Evolutionary conservation across 2,888 invertebrate species (phyloP).

Genomic region (Nemotelus nigrinus): DNA sequence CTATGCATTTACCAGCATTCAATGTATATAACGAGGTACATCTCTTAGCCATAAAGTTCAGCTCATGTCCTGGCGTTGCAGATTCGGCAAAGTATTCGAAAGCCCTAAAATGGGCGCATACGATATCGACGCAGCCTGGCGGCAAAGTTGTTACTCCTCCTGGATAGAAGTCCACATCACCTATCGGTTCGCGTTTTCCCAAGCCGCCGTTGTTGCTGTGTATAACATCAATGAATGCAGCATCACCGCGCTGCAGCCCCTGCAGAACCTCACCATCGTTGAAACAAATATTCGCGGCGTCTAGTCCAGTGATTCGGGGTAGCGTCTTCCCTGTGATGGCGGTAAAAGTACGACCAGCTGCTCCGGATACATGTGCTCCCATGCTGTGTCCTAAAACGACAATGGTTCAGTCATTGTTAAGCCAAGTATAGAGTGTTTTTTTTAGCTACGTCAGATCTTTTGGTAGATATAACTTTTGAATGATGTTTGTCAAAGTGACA

Average conservation of each 20-base stretch:
- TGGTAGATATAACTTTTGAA: too few relatives aligned
- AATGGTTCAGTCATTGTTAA: not conserved
- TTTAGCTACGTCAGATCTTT: too few relatives aligned
- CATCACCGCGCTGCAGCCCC: conserved; percentile 59
- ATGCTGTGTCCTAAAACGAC: conserved; percentile 59
- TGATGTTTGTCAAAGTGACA: too few relatives aligned
- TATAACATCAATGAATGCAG: conserved; percentile 59
- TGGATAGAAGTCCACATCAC: conserved; percentile 62
- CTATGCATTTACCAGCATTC: conserved; percentile 56
- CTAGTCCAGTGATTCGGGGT: conserved; percentile 61
- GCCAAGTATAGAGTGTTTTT: too few relatives aligned
- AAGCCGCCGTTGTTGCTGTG: conserved; percentile 60
- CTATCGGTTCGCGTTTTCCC: conserved; percentile 58
- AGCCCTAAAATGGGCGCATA: conserved; percentile 59
- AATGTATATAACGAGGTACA: conserved; percentile 57
- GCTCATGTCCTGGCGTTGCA: conserved; percentile 57
- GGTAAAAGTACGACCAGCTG: conserved; percentile 58
- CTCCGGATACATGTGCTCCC: conserved; percentile 62
- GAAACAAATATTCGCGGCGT: conserved; percentile 63
- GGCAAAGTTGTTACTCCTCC: conserved; percentile 58
- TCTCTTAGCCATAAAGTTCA: conserved; percentile 56
- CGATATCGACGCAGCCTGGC: conserved; percentile 57
- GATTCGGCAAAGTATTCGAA: conserved; percentile 60
- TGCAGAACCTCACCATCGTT: conserved; percentile 57
- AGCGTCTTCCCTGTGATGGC: conserved; percentile 56